Percentiles rank a stretch among this genome's conserved stretches.
These are phyloP conservation scores for Egretta garzetta DNA, from an alignment of 2,113 vertebrate species.

Conservation along the genomic window DNA sequence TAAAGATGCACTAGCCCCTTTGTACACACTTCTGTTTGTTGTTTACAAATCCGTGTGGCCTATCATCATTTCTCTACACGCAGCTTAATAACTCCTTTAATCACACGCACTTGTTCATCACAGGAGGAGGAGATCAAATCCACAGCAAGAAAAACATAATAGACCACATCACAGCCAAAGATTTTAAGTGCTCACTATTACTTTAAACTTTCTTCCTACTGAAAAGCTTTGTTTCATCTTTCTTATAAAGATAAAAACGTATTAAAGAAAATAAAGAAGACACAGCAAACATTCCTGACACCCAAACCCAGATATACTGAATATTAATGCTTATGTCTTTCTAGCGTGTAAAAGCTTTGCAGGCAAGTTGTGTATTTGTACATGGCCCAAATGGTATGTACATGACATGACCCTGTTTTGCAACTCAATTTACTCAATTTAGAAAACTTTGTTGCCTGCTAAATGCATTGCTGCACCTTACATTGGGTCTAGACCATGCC, in stretches of 20 bases:
- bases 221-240: not conserved
- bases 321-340: not conserved
- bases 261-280: not conserved
- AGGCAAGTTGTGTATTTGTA: not conserved
- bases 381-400: not conserved
- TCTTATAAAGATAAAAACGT: not conserved
- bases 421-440: not conserved
- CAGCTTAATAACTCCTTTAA: conserved; percentile 1
- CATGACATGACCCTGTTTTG: not conserved
- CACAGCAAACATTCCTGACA: not conserved
- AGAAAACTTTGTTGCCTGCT: not conserved
- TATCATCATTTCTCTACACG: not conserved
- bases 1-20: not conserved
- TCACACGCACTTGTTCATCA: not conserved
- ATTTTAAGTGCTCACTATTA: not conserved
- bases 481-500: not conserved
- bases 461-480: not conserved
- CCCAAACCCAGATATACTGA: not conserved
- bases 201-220: not conserved
- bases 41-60: not conserved
- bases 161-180: not conserved
- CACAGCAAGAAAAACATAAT: not conserved
- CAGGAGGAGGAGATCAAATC: conserved; percentile 14
- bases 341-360: not conserved
- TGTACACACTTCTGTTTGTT: not conserved